Conservation (phyloP, 2,888 invertebrate genomes). For the Eupithecia centaureata region DNA sequence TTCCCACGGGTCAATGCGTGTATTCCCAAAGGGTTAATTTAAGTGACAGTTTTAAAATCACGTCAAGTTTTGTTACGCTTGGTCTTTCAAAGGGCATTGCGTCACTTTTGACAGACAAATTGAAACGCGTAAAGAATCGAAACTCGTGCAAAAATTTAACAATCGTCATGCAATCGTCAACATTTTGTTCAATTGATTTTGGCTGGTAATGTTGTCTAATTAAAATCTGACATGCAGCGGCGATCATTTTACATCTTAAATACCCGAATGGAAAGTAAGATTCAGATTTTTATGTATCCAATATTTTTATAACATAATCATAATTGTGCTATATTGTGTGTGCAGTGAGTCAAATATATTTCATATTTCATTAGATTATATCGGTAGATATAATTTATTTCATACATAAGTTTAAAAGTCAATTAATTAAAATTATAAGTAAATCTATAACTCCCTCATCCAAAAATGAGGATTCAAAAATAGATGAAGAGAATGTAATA, state of each 20-base stretch:
- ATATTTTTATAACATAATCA: too few species aligned
- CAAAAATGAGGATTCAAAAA: too few species aligned
- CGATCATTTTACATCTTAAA: neutral
- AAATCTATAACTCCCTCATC: too few species aligned
- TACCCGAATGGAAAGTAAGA: too few species aligned
- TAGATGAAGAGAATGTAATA: too few species aligned
- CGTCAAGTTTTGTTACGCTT: slow-evolving; percentile 71
- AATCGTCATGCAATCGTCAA: slow-evolving; percentile 37
- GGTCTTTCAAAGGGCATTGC: slow-evolving; percentile 67
- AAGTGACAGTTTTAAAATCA: slow-evolving; percentile 76
- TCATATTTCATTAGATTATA: too few species aligned
- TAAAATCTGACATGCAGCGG: neutral
- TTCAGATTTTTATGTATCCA: too few species aligned
- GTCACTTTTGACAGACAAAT: slow-evolving; percentile 72
- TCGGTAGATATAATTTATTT: too few species aligned
- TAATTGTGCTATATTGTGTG: too few species aligned
- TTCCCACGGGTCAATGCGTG: slow-evolving; percentile 64
- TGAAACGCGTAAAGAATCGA: slow-evolving; percentile 73
- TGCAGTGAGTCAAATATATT: too few species aligned
- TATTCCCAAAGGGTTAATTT: slow-evolving; percentile 69
- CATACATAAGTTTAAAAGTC: too few species aligned
- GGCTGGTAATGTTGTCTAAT: slow-evolving; percentile 20
- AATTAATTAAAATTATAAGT: too few species aligned
- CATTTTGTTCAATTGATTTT: slow-evolving; percentile 35
- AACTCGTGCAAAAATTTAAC: slow-evolving; percentile 71